phyloP scores from a whole-genome alignment of 2,888 invertebrate genomes.

The Platycheirus albimanus region DNA sequence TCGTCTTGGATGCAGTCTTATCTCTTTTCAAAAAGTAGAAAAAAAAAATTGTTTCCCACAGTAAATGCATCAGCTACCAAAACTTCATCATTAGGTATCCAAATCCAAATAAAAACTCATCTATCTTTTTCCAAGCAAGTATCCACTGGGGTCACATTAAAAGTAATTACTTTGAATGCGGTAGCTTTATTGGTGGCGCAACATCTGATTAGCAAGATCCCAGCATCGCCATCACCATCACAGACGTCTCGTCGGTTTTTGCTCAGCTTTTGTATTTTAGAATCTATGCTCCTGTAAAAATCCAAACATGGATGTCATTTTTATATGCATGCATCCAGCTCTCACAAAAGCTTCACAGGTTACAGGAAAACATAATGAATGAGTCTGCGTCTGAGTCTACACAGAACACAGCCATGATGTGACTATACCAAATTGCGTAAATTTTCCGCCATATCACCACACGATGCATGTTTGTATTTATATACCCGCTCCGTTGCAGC shows the following conservation, averaged over 20 bases:
- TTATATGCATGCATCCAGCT: conserved; percentile 24
- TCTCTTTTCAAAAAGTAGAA: no score
- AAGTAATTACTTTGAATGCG: conserved; percentile 59
- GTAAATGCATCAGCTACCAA: background rate
- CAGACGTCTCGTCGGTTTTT: background rate
- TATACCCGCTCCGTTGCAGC: no score
- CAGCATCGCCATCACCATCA: conserved; percentile 10
- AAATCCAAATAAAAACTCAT: conserved; percentile 30
- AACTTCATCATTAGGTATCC: conserved; percentile 35
- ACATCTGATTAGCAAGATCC: conserved; percentile 41
- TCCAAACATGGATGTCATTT: conserved; percentile 26
- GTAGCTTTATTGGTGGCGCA: conserved; percentile 12
- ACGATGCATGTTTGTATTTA: no score
- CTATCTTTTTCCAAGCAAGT: conserved; percentile 12
- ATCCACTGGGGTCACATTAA: conserved; percentile 57
- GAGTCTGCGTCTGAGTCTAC: conserved; percentile 50
- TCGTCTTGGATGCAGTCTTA: no score
- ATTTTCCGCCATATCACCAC: no score
- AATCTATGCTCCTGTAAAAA: conserved; percentile 20
- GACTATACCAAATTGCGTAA: no score
- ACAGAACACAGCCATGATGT: background rate
- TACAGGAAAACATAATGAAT: conserved; percentile 53
- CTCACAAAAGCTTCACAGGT: conserved; percentile 35
- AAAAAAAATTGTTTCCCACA: no score
- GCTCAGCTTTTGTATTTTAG: conserved; percentile 20